Evolutionary conservation across 1,140 invertebrate genomes (phyloP).

Genomic region (Oreohelix idahoensis): DNA sequence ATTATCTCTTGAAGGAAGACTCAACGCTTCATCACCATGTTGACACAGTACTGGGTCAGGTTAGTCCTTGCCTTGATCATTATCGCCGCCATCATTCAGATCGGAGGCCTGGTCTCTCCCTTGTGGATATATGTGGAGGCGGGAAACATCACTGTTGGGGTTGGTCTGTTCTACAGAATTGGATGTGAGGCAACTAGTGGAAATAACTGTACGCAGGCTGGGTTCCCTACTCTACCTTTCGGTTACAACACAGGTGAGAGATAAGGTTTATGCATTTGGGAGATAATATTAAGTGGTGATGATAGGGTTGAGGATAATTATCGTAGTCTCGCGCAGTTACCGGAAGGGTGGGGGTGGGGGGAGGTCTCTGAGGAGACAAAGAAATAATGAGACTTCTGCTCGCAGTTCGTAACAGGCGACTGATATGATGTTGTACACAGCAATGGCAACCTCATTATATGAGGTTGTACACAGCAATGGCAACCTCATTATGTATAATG

Average conservation of each 20-base stretch:
- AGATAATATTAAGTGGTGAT: too few species aligned
- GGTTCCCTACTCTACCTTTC: background rate
- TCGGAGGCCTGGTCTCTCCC: background rate
- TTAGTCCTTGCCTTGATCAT: background rate
- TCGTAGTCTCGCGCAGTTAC: too few species aligned
- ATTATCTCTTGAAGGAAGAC: background rate
- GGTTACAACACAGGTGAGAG: conserved; percentile 3
- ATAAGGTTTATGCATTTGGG: too few species aligned
- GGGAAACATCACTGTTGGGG: background rate
- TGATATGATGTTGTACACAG: too few species aligned
- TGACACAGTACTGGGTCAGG: background rate
- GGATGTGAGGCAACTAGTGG: background rate
- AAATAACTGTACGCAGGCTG: background rate
- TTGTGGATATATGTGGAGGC: conserved; percentile 11
- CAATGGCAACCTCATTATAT: too few species aligned
- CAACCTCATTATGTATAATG: too few species aligned
- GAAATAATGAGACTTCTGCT: too few species aligned
- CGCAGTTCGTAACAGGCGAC: too few species aligned
- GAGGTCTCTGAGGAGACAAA: too few species aligned
- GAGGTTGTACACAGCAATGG: too few species aligned
- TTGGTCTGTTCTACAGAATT: conserved; percentile 19
- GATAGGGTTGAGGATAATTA: too few species aligned
- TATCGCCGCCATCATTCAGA: background rate
- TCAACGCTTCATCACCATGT: background rate
- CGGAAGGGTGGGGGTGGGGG: too few species aligned